Conservation (phyloP, 1,140 invertebrate species). For the Manduca sexta region DNA sequence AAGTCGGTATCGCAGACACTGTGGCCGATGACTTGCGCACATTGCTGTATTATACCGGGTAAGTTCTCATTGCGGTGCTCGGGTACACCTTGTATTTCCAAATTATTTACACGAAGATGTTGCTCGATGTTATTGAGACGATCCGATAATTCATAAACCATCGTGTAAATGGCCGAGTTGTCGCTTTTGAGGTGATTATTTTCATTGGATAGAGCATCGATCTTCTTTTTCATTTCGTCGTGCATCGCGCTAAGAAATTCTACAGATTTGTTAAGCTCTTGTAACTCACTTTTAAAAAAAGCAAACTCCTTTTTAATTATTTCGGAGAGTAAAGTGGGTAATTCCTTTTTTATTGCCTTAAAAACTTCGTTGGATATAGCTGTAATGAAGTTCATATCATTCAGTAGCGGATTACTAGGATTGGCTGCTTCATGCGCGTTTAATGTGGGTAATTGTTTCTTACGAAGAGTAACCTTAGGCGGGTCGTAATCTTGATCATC, state of each 20-base stretch:
- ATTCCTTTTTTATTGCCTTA: no score
- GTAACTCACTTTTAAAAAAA: no score
- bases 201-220: neutral
- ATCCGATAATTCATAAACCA: neutral
- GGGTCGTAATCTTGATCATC: no score
- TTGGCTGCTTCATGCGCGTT: no score
- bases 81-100: constrained; percentile 14
- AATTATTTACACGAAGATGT: constrained; percentile 26
- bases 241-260: neutral
- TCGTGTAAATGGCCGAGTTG: neutral
- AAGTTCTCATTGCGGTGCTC: constrained; percentile 11
- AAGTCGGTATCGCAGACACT: neutral
- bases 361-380: no score
- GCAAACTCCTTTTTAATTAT: no score
- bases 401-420: no score
- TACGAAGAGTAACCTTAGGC: no score
- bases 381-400: no score
- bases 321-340: no score
- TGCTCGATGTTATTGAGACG: constrained; percentile 66
- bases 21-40: constrained; percentile 4
- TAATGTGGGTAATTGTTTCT: no score
- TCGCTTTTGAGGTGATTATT: neutral
- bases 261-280: neutral
- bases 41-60: neutral
- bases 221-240: constrained; percentile 5